Evolutionary conservation across 2,113 vertebrate genomes (phyloP).

Genomic region (Cynocephalus volans): DNA sequence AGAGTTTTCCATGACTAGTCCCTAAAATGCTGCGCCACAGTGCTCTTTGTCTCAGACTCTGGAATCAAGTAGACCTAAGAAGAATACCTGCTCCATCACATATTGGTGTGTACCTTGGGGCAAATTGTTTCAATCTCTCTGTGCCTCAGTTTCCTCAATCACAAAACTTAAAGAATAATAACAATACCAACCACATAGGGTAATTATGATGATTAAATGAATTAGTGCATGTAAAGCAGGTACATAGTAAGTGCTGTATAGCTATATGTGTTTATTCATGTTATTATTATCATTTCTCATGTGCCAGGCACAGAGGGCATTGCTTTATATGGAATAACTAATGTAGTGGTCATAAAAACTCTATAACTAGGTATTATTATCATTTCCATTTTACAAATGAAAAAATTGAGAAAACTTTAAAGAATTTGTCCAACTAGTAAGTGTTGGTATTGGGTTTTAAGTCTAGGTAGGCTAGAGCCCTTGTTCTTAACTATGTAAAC

Average conservation of each 20-base stretch:
- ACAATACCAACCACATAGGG: not conserved
- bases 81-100: not conserved
- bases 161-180: not conserved
- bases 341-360: not conserved
- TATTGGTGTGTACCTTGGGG: not conserved
- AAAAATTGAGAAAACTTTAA: not conserved
- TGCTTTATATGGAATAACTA: not conserved
- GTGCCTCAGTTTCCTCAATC: not conserved
- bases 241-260: not conserved
- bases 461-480: not conserved
- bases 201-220: not conserved
- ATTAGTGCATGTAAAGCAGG: not conserved
- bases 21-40: not conserved
- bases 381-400: not conserved
- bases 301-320: not conserved
- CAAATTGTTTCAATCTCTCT: not conserved
- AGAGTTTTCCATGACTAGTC: not conserved
- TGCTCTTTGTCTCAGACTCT: not conserved
- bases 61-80: not conserved
- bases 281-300: not conserved
- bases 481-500: not conserved
- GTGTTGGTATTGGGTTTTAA: not conserved
- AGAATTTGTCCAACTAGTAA: not conserved
- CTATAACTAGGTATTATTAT: not conserved
- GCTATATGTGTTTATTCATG: not conserved